phyloP scores from a whole-genome alignment of 2,888 invertebrate species.

The Teinopalpus imperialis region DNA sequence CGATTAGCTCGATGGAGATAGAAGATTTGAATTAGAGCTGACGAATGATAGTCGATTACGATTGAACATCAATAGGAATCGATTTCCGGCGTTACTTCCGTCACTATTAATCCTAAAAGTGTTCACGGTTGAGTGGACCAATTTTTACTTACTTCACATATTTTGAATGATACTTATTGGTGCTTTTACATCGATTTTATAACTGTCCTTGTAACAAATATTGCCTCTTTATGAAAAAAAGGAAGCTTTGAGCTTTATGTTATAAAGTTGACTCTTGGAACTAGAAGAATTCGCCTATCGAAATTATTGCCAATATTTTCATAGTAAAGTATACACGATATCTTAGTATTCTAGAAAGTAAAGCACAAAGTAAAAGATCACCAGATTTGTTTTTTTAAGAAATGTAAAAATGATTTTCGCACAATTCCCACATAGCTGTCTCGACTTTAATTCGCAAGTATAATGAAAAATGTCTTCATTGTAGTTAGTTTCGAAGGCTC shows the following conservation, averaged over 20 bases:
- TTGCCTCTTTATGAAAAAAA: no score
- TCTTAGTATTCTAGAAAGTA: no score
- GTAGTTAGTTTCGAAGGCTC: constrained; percentile 15
- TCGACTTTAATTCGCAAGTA: constrained; percentile 17
- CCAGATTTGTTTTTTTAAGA: not conserved
- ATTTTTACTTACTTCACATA: no score
- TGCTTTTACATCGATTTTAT: no score
- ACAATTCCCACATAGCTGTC: constrained; percentile 9
- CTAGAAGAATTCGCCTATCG: no score
- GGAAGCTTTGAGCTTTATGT: no score
- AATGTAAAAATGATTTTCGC: constrained; percentile 2
- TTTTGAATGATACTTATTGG: no score
- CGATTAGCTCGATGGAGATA: constrained; percentile 64
- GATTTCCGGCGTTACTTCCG: constrained; percentile 10
- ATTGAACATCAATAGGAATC: constrained; percentile 12
- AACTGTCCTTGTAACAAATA: no score
- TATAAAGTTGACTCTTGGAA: no score
- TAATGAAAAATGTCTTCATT: constrained; percentile 17
- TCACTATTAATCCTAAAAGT: constrained; percentile 7
- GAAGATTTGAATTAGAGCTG: constrained; percentile 61
- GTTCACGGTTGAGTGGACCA: no score
- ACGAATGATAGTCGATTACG: constrained; percentile 34
- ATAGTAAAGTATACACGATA: no score
- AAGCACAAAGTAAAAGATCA: not conserved
- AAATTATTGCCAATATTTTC: no score